Evolutionary conservation across 2,113 vertebrate genomes (phyloP).

Genomic region (Sebastes fasciatus): DNA sequence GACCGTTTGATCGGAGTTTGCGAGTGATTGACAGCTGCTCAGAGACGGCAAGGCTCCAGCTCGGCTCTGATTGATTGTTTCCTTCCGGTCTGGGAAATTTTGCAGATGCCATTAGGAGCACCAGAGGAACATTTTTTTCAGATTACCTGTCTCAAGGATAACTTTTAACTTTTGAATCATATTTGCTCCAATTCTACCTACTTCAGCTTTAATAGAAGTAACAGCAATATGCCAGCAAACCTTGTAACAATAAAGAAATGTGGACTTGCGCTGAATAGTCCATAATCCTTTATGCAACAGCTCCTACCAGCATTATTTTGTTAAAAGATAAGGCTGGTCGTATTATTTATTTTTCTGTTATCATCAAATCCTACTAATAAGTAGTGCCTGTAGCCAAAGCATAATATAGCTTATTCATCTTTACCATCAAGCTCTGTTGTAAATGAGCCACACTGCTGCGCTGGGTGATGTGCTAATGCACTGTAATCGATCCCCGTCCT

Average conservation of each 20-base stretch:
- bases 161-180: too few species aligned
- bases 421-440: background rate
- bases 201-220: too few species aligned
- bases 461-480: too few species aligned
- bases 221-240: background rate
- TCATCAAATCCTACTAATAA: background rate
- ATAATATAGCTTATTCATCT: background rate
- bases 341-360: background rate
- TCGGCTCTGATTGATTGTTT: too few species aligned
- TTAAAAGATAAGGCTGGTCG: background rate
- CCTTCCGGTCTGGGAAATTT: too few species aligned
- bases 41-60: too few species aligned
- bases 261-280: background rate
- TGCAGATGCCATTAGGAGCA: too few species aligned
- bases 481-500: background rate
- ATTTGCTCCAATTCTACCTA: too few species aligned
- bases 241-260: background rate
- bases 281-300: background rate
- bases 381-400: background rate
- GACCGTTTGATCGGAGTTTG: too few species aligned
- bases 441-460: background rate
- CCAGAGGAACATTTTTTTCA: too few species aligned
- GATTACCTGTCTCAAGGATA: too few species aligned
- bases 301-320: background rate
- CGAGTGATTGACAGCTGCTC: too few species aligned